These are phyloP conservation scores for Platanista minor DNA, from an alignment of 2,113 vertebrate species.

Conservation along the genomic window DNA sequence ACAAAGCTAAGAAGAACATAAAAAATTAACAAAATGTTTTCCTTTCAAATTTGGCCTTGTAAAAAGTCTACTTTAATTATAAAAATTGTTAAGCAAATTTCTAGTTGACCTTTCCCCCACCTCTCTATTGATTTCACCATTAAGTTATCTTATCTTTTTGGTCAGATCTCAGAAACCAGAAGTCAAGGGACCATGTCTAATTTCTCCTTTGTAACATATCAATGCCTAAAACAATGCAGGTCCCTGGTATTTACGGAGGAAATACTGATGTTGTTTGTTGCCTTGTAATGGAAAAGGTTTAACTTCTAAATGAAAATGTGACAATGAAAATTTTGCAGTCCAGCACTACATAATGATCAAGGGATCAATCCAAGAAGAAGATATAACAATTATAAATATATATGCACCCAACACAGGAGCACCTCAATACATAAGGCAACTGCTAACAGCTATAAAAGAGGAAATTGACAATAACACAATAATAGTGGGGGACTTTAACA, in stretches of 20 bases:
- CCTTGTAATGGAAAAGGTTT: background rate
- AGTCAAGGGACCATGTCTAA: background rate
- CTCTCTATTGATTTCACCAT: background rate
- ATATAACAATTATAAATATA: too few species aligned
- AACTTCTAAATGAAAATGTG: background rate
- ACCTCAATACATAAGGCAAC: too few species aligned
- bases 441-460: too few species aligned
- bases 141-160: background rate
- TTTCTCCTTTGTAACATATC: background rate
- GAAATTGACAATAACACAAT: too few species aligned
- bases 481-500: too few species aligned
- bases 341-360: background rate
- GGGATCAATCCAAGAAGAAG: too few species aligned
- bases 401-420: too few species aligned
- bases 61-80: background rate
- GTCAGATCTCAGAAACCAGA: background rate
- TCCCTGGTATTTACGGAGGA: slow-evolving; percentile 3
- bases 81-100: background rate
- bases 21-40: background rate
- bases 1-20: background rate
- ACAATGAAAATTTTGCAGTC: background rate
- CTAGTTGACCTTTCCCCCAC: background rate
- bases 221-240: background rate
- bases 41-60: background rate
- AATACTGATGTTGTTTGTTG: background rate